Evolutionary conservation across 2,113 vertebrate genomes (phyloP), one percentile per base, ranked within the genome.

Genomic region (Pipa parva): DNA sequence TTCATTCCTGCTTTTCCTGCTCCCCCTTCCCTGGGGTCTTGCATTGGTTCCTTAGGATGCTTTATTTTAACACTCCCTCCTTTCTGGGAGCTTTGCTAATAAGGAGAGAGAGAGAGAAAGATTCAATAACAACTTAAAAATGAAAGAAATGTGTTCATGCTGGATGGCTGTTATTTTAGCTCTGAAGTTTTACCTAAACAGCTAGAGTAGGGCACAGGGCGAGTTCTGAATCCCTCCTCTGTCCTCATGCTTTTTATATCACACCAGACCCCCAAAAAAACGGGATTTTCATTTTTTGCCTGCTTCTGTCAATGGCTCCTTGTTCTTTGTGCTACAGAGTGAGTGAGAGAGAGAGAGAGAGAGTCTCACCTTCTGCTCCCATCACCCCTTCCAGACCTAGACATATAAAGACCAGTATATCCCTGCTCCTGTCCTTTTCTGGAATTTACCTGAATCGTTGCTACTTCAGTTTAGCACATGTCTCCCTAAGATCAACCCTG

Each of bases 81-180:
- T 22, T 58, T 29, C 39, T 51, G 18, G 21, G 26, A 27, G 15
- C 58, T 59, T 59, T 17, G 21, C 29, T 59, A 67, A 59, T 58
- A 49, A 20, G 39, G 39, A n/a, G 46, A 59, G 26, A 46, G 37
- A 68, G 49, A 46, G 56, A 48, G 49, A 36, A 21, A 15, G 46
- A 29, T 54, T 54, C 18, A 69, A 69, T 69, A 69, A 69, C 65
- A 68, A 59, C 24, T 7, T 25, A 60, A 52, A 69, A 29, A 61
- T 69, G 66, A 69, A 69, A 69, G 66, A 61, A 45, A 60, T 60
- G 66, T 54, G 24, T 69, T 69, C 66, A 69, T 69, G 25, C 33
- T 7, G 63, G 17, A 56, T 33, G 13, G n/a, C 66, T 69, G 66
- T 69, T 69, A 69, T 69, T 69, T 29, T 58, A 69, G 57, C 66